These are phyloP conservation scores for Zosterops hypoxanthus DNA, from an alignment of 2,113 vertebrate genomes.

Conservation along the genomic window DNA sequence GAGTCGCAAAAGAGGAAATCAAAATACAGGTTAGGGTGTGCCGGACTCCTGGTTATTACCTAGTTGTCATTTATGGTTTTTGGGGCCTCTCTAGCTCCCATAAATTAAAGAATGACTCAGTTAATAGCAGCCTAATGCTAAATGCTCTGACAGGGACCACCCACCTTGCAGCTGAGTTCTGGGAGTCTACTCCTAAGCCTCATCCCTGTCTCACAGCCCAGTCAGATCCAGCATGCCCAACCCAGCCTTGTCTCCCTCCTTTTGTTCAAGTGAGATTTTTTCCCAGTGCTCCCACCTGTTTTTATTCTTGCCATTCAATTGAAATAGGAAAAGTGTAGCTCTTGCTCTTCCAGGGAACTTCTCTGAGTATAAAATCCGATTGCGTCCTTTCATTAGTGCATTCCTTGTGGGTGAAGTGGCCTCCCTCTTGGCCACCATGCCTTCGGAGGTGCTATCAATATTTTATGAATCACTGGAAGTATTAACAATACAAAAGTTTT, in stretches of 20 bases:
- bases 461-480: constrained; percentile 26
- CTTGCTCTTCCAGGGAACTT: neutral
- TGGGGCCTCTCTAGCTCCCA: neutral
- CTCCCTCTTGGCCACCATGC: neutral
- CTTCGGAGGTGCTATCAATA: constrained; percentile 11
- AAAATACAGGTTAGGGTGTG: neutral
- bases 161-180: rapidly evolving
- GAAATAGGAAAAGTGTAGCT: neutral
- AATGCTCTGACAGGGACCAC: neutral
- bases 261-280: neutral
- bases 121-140: neutral
- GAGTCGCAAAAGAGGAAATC: neutral
- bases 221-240: rapidly evolving
- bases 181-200: neutral
- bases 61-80: neutral
- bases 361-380: neutral
- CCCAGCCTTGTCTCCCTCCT: neutral
- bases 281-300: neutral
- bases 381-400: neutral
- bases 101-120: neutral
- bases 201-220: neutral
- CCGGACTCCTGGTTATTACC: neutral
- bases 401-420: neutral
- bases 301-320: neutral
- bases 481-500: neutral